Percentiles rank a stretch among this genome's conserved stretches.
These are phyloP conservation scores for Lordiphosa fenestrarum DNA, from an alignment of 2,888 invertebrate genomes.

Conservation along the genomic window DNA sequence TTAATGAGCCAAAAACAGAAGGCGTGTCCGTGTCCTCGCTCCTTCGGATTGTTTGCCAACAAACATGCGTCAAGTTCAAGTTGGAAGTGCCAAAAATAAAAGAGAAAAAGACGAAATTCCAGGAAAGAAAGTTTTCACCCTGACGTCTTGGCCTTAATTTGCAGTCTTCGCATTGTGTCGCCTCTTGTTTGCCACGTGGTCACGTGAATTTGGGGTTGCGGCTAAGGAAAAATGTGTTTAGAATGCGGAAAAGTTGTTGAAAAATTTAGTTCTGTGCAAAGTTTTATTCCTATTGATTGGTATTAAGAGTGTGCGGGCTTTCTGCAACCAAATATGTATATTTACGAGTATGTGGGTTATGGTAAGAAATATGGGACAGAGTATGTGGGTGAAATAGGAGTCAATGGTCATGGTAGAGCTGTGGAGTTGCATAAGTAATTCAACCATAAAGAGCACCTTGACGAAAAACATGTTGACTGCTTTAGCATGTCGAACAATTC, in stretches of 20 bases:
- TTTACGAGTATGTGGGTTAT: no score
- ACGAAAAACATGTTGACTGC: no score
- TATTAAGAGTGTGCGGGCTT: not conserved
- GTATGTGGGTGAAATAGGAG: no score
- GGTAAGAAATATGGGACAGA: no score
- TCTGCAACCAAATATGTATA: no score
- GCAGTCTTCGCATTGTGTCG: slow-evolving; percentile 56
- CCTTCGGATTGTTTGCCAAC: slow-evolving; percentile 62
- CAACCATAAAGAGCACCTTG: no score
- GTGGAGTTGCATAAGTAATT: no score
- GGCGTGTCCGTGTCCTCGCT: slow-evolving; percentile 14
- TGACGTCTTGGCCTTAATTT: slow-evolving; percentile 68
- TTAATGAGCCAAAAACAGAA: slow-evolving; percentile 57
- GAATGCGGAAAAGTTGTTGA: slow-evolving; percentile 67
- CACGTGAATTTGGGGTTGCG: slow-evolving; percentile 17
- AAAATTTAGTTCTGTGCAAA: slow-evolving; percentile 64
- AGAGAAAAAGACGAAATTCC: slow-evolving; percentile 9
- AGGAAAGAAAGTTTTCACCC: slow-evolving; percentile 61
- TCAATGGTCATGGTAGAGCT: no score
- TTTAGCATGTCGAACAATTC: no score
- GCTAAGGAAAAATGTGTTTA: slow-evolving; percentile 48
- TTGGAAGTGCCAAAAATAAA: slow-evolving; percentile 26
- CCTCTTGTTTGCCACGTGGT: slow-evolving; percentile 40
- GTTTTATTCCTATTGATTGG: slow-evolving; percentile 60
- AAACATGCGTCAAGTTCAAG: slow-evolving; percentile 73